Evolutionary conservation across 1,140 invertebrate genomes (phyloP).

Genomic region (Drosophila rhopaloa): DNA sequence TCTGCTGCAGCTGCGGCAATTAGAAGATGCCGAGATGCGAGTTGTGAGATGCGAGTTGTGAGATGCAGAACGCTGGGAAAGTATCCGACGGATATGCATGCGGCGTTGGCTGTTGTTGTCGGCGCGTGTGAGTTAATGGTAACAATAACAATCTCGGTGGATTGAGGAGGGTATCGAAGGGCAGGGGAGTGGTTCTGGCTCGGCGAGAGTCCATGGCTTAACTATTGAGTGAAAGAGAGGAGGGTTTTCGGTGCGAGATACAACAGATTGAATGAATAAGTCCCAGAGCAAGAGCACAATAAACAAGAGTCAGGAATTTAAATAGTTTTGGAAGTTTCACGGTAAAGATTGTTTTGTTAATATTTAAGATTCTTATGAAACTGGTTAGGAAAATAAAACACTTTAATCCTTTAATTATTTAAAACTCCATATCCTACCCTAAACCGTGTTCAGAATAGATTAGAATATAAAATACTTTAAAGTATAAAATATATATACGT

Average conservation of each 20-base stretch:
- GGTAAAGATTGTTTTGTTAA: neutral
- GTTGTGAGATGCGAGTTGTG: constrained; percentile 18
- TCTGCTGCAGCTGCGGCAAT: constrained; percentile 73
- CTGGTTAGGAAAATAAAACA: neutral
- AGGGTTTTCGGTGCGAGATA: neutral
- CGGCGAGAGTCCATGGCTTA: constrained; percentile 1
- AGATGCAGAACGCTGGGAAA: constrained; percentile 60
- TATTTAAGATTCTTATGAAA: neutral
- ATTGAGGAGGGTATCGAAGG: neutral
- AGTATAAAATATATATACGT: too few relatives aligned
- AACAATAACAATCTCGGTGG: constrained; percentile 56
- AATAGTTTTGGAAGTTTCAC: neutral
- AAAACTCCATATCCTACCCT: too few relatives aligned
- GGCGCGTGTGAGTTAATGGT: constrained; percentile 61
- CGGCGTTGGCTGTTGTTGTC: constrained; percentile 9
- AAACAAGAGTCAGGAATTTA: neutral
- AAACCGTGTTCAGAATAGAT: too few relatives aligned
- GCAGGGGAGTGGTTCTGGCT: constrained; percentile 2
- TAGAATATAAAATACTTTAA: too few relatives aligned
- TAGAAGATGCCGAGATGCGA: constrained; percentile 42
- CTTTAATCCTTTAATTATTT: neutral
- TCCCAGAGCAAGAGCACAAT: neutral
- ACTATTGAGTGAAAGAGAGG: constrained; percentile 44
- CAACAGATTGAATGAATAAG: neutral
- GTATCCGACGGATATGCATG: constrained; percentile 71